phyloP scores from a whole-genome alignment of 1,140 invertebrate species.

The Pseudomyrmex gracilis region DNA sequence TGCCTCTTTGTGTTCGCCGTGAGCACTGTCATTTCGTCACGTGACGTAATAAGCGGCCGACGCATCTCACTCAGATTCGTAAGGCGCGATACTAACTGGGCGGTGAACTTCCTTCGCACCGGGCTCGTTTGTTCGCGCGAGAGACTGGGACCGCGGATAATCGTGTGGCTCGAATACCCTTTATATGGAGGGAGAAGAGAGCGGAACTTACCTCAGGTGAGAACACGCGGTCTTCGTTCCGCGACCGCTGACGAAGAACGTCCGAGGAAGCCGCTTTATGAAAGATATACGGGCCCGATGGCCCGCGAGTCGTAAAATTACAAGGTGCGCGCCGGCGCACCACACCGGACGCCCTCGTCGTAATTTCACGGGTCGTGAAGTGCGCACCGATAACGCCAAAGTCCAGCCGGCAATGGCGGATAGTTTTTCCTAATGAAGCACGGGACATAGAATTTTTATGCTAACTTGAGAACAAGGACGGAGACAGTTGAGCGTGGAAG shows the following conservation, averaged over 20 bases:
- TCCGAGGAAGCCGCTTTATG: slow-evolving; percentile 44
- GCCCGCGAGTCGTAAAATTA: slow-evolving; percentile 69
- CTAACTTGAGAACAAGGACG: too few relatives aligned
- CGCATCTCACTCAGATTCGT: slow-evolving; percentile 35
- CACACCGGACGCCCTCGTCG: slow-evolving; percentile 41
- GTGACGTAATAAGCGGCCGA: slow-evolving; percentile 44
- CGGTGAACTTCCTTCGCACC: slow-evolving; percentile 26
- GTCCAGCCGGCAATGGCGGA: slow-evolving; percentile 1
- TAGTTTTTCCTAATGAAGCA: slow-evolving; percentile 46
- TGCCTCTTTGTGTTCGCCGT: slow-evolving; percentile 48
- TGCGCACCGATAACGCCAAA: slow-evolving; percentile 47
- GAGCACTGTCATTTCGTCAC: slow-evolving; percentile 53
- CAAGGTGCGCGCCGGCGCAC: slow-evolving; percentile 45
- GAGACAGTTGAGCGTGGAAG: too few relatives aligned
- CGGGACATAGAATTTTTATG: background rate
- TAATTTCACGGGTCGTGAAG: slow-evolving; percentile 69
- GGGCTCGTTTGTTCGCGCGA: slow-evolving; percentile 59
- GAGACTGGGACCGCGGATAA: slow-evolving; percentile 7
- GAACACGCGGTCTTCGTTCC: slow-evolving; percentile 4
- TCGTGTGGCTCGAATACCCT: slow-evolving; percentile 20
- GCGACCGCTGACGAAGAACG: background rate
- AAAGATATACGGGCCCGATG: slow-evolving; percentile 36
- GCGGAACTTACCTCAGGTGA: slow-evolving; percentile 30
- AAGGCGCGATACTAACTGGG: slow-evolving; percentile 33
- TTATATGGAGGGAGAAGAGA: slow-evolving; percentile 1